Percentiles rank a stretch among this genome's conserved stretches.
phyloP scores from a whole-genome alignment of 1,140 invertebrate genomes.

The Lordiphosa clarofinis region DNA sequence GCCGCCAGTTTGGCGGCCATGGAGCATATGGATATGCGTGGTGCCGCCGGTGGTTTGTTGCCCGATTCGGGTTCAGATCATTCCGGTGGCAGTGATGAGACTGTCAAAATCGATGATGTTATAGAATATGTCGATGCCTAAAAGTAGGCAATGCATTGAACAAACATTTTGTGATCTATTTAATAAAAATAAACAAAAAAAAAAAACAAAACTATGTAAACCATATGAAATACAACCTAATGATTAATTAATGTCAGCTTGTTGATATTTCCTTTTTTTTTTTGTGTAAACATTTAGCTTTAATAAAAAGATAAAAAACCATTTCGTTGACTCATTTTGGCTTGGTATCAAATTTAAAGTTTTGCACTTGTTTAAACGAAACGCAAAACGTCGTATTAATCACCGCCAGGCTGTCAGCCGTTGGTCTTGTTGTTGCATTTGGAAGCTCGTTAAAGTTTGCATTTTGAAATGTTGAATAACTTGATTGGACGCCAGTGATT shows the following conservation, averaged over 20 bases:
- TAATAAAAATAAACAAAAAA: too few species aligned
- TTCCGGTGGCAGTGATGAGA: conserved; percentile 78
- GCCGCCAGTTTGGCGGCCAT: conserved; percentile 60
- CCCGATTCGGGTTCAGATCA: conserved; percentile 71
- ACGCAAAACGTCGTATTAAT: conserved; percentile 9
- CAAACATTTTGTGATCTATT: too few species aligned
- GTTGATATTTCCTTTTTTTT: too few species aligned
- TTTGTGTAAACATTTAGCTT: too few species aligned
- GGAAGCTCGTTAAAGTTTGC: conserved; percentile 23
- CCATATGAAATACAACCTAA: too few species aligned
- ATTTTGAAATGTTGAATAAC: conserved; percentile 65
- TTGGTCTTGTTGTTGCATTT: conserved; percentile 2
- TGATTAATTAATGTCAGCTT: too few species aligned
- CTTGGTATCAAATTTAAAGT: conserved; percentile 6
- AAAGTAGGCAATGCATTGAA: conserved; percentile 33
- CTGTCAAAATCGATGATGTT: conserved; percentile 75
- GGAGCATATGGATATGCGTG: conserved; percentile 68
- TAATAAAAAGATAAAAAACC: too few species aligned
- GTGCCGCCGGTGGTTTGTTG: conserved; percentile 30
- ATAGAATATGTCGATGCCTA: conserved; percentile 74
- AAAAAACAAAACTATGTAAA: too few species aligned
- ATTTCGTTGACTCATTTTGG: too few species aligned
- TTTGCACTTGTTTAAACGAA: conserved; percentile 13
- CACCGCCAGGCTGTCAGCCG: conserved; percentile 5
- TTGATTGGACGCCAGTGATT: conserved; percentile 41